Evolutionary conservation across 1,140 invertebrate species (phyloP).

Genomic region (Diorhabda carinulata): DNA sequence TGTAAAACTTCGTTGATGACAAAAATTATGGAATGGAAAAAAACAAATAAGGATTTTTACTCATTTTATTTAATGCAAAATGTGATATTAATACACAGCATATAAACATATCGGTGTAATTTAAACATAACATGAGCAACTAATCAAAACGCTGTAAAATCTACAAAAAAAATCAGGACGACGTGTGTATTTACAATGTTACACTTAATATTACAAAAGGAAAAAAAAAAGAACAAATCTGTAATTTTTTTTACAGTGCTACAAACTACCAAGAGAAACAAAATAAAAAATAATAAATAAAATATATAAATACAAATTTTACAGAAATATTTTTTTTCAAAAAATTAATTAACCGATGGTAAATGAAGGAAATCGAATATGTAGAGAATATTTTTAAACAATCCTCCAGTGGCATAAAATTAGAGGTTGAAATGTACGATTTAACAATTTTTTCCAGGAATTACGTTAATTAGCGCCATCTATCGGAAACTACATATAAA

Average conservation of each 20-base stretch:
- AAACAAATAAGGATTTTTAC: background rate
- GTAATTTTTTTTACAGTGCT: constrained; percentile 24
- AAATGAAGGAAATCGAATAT: background rate
- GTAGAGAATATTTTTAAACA: background rate
- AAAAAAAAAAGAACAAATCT: constrained; percentile 19
- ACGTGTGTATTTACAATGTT: constrained; percentile 32
- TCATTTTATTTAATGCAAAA: constrained; percentile 39
- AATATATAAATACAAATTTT: constrained; percentile 15
- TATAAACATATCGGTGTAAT: constrained; percentile 31
- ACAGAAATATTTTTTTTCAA: background rate
- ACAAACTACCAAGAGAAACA: constrained; percentile 29
- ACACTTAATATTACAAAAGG: constrained; percentile 25
- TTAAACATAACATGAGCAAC: constrained; percentile 35
- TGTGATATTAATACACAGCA: constrained; percentile 33
- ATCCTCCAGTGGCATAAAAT: background rate
- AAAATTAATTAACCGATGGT: background rate
- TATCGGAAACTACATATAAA: no score
- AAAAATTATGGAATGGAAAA: background rate
- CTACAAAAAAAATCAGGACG: constrained; percentile 20
- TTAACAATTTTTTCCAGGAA: no score
- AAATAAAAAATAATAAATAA: constrained; percentile 37
- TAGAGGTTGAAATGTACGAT: background rate
- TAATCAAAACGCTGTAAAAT: constrained; percentile 28
- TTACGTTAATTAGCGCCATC: no score
- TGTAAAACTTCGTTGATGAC: no score